Conservation (phyloP, 2,797 vertebrate genomes). For the Takifugu rubripes region DNA sequence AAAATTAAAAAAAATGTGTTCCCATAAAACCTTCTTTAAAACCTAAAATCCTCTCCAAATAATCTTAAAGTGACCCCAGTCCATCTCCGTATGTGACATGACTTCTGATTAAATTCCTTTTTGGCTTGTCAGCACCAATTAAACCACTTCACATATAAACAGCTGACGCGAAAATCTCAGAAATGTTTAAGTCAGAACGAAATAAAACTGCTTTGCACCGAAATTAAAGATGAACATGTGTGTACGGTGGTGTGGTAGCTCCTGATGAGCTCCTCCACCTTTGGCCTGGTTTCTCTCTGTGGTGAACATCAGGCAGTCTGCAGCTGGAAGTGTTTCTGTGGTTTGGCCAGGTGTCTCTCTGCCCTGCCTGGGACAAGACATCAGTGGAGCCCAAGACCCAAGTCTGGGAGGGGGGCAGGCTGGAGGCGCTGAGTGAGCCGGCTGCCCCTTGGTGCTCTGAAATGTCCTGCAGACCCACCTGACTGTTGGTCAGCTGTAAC, state of each 20-base stretch:
- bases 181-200: not conserved
- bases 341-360: conserved; percentile 76
- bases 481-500: conserved; percentile 70
- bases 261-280: conserved; percentile 65
- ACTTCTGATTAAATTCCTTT: too few species aligned
- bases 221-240: conserved; percentile 21
- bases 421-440: conserved; percentile 54
- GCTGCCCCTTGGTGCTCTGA: conserved; percentile 63
- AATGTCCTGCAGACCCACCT: conserved; percentile 71
- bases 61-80: too few species aligned
- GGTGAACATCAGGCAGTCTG: conserved; percentile 72
- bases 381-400: conserved; percentile 62
- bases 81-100: too few species aligned
- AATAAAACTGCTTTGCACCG: conserved; percentile 10
- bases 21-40: too few species aligned
- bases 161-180: too few species aligned
- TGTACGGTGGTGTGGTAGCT: conserved; percentile 37
- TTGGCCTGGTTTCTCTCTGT: conserved; percentile 74
- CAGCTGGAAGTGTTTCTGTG: conserved; percentile 77
- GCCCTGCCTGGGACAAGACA: conserved; percentile 66
- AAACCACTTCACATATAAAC: too few species aligned
- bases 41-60: too few species aligned
- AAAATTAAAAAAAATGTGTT: too few species aligned
- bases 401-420: conserved; percentile 45
- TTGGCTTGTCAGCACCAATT: too few species aligned